Evolutionary conservation across 2,888 invertebrate species (phyloP).

Genomic region (Philaethria dido): DNA sequence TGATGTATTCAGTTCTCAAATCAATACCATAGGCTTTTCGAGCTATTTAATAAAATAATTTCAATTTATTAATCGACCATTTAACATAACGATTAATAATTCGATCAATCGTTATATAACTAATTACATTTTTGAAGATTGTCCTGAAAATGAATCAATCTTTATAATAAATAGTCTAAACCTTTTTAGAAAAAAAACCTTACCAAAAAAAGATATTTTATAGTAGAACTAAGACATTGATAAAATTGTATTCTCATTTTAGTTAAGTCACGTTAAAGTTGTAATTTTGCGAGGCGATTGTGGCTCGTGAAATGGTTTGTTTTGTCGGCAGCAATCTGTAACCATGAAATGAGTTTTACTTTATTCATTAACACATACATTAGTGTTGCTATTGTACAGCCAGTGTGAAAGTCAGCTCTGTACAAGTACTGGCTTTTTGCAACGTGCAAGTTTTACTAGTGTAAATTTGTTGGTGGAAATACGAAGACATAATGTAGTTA

Average conservation of each 20-base stretch:
- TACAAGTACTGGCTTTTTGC: not conserved
- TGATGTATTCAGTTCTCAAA: too few relatives aligned
- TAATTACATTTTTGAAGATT: too few relatives aligned
- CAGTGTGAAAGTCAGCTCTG: not conserved
- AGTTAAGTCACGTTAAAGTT: constrained; percentile 68
- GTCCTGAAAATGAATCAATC: too few relatives aligned
- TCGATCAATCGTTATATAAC: too few relatives aligned
- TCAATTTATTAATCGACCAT: too few relatives aligned
- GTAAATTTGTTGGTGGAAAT: not conserved
- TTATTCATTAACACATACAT: constrained; percentile 23
- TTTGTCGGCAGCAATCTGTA: constrained; percentile 29
- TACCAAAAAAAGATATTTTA: too few relatives aligned
- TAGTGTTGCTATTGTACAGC: not conserved
- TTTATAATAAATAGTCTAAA: too few relatives aligned
- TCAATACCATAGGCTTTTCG: too few relatives aligned
- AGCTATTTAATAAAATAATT: too few relatives aligned
- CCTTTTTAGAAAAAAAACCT: too few relatives aligned
- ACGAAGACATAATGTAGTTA: not conserved
- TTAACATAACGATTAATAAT: too few relatives aligned
- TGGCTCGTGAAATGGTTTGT: constrained; percentile 18
- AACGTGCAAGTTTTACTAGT: not conserved
- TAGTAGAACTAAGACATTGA: constrained; percentile 25
- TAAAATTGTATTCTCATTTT: constrained; percentile 42
- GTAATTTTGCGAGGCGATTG: constrained; percentile 60
- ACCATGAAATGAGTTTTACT: constrained; percentile 25